A percentile compares a stretch with the other conserved stretches of the same genome.
Conservation (phyloP, 2,888 invertebrate genomes). For the Xylota sylvarum region DNA sequence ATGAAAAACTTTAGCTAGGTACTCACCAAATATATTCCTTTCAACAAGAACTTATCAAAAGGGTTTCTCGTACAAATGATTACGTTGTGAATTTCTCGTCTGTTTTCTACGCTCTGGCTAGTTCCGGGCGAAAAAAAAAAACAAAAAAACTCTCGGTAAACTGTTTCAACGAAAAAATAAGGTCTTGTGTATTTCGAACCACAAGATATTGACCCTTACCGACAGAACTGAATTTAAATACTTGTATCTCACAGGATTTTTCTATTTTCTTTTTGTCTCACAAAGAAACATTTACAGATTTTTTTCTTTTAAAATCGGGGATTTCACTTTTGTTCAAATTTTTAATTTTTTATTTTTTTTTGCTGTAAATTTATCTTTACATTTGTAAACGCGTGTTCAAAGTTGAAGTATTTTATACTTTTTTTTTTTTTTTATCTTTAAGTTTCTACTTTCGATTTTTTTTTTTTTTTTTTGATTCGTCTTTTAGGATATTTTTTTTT, state of each 20-base stretch:
- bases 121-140: conserved; percentile 1
- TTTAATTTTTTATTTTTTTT: background rate
- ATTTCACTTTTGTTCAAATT: conserved; percentile 23
- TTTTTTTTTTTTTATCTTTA: conserved; percentile 8
- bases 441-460: conserved; percentile 40
- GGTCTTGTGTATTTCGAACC: background rate
- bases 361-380: conserved; percentile 4
- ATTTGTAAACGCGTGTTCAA: conserved; percentile 37
- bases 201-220: conserved; percentile 36
- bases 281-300: background rate
- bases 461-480: no score
- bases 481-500: background rate
- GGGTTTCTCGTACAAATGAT: conserved; percentile 15
- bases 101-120: background rate
- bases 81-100: conserved; percentile 20
- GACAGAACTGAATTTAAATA: conserved; percentile 13
- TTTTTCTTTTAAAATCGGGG: background rate
- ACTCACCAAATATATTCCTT: conserved; percentile 42
- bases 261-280: background rate
- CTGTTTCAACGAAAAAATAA: conserved; percentile 14
- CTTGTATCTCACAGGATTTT: conserved; percentile 1
- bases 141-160: background rate
- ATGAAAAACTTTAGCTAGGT: background rate
- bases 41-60: conserved; percentile 26
- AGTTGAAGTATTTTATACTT: conserved; percentile 22